Evolutionary conservation across 1,140 invertebrate genomes (phyloP).

Genomic region (Pseudoatta argentina): DNA sequence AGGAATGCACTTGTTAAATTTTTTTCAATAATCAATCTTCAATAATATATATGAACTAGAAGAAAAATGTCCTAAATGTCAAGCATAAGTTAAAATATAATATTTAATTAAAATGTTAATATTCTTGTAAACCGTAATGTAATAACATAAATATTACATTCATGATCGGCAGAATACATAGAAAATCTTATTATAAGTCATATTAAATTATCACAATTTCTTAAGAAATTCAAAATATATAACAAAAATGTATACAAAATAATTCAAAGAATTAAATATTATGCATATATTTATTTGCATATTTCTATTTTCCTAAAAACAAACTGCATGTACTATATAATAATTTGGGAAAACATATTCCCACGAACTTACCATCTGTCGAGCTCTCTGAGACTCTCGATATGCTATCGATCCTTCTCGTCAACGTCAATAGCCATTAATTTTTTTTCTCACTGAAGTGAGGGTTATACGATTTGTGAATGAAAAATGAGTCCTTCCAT

Average conservation of each 20-base stretch:
- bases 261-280: neutral
- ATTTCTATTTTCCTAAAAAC: neutral
- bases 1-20: neutral
- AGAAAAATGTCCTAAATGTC: neutral
- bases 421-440: conserved; percentile 53
- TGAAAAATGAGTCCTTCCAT: conserved; percentile 27
- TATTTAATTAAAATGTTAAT: conserved; percentile 2
- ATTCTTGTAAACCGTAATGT: neutral
- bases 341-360: neutral
- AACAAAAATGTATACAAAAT: neutral
- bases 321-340: neutral
- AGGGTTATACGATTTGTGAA: conserved; percentile 15
- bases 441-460: conserved; percentile 47
- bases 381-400: neutral
- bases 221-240: neutral
- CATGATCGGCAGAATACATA: neutral
- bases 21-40: neutral
- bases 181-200: neutral
- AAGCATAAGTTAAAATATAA: neutral
- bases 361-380: conserved; percentile 9
- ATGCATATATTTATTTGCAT: neutral
- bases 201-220: too few relatives aligned
- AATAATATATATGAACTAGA: neutral
- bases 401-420: conserved; percentile 9
- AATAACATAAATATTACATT: neutral